Base-by-base conservation (phyloP, 1,140 invertebrate genomes). In the Macrosteles quadrilineatus region DNA sequence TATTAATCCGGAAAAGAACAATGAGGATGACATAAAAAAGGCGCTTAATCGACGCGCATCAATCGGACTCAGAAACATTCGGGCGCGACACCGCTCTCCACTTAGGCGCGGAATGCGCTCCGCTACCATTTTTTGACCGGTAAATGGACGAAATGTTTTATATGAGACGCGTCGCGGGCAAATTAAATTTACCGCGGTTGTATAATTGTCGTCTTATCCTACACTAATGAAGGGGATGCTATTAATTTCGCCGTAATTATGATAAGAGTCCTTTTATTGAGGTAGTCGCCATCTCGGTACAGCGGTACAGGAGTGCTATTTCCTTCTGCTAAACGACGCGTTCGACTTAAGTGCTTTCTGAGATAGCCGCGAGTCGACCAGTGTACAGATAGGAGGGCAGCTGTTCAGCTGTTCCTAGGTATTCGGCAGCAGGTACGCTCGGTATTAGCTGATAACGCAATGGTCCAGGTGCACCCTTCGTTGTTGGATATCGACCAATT, bases 161-260 rank as follows among this genome's bases (percentile, higher is more conserved):
- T 59, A 59, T 59, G 55, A 59, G 55, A 25, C 25, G 55, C 27
- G 21, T 12, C 12, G 21, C 21, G 23, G 55, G 27, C 55, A 59
- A 50, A 50, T 50, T 50, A 50, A 50, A 50, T 50, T 50, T 50
- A 50, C 47, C 21, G 21, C 47, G 14, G 55, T 59, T 59, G 55
- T 59, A 27, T 59, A 59, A 59, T 59, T 59, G 55, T 59, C 55
- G 12, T n/a, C 55, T 59, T 59, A 59, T 59, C 55, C 21, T 2
- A 23, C 11, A 53, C 25, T 59, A 59, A 59, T 59, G 55, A 59
- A 59, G 55, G 55, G 14, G 21, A 14, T 59, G 55, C 55, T 59
- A 59, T 59, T 59, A 59, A 59, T 59, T 59, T 59, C 55, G 55
- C 55, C 55, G 55, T 59, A 59, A 59, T 59, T 59, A 30, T 59